Evolutionary conservation across 1,140 invertebrate species (phyloP).

Genomic region (Manduca sexta): DNA sequence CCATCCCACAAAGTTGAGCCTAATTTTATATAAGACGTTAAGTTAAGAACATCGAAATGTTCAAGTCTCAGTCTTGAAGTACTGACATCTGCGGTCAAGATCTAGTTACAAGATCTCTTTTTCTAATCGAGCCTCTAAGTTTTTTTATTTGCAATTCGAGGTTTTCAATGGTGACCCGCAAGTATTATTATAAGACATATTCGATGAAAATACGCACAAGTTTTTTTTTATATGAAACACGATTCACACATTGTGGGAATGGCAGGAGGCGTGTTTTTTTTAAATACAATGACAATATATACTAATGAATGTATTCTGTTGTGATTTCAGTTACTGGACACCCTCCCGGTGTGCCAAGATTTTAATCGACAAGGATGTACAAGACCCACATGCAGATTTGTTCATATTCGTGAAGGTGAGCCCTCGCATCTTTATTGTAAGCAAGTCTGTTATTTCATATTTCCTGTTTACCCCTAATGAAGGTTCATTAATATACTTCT

Average conservation of each 20-base stretch:
- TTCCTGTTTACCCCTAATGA: too few species aligned
- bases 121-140: too few species aligned
- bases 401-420: constrained; percentile 94
- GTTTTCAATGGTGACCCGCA: constrained; percentile 29
- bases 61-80: too few species aligned
- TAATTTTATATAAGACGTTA: neutral
- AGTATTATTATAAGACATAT: too few species aligned
- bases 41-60: too few species aligned
- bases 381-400: constrained; percentile 95
- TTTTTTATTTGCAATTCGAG: too few species aligned
- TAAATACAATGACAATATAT: constrained; percentile 23
- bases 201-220: neutral
- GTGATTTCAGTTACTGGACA: constrained; percentile 98
- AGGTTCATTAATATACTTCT: too few species aligned
- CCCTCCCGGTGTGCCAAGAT: constrained; percentile 99
- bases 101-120: too few species aligned
- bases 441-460: too few species aligned
- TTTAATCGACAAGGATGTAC: constrained; percentile 97
- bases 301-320: constrained; percentile 43
- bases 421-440: too few species aligned
- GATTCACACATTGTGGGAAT: constrained; percentile 13
- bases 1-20: neutral
- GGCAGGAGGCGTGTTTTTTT: constrained; percentile 17
- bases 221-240: neutral
- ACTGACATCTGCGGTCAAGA: too few species aligned